These are phyloP conservation scores for Rhegmatorhina hoffmannsi DNA, from an alignment of 2,113 vertebrate species.

Conservation along the genomic window DNA sequence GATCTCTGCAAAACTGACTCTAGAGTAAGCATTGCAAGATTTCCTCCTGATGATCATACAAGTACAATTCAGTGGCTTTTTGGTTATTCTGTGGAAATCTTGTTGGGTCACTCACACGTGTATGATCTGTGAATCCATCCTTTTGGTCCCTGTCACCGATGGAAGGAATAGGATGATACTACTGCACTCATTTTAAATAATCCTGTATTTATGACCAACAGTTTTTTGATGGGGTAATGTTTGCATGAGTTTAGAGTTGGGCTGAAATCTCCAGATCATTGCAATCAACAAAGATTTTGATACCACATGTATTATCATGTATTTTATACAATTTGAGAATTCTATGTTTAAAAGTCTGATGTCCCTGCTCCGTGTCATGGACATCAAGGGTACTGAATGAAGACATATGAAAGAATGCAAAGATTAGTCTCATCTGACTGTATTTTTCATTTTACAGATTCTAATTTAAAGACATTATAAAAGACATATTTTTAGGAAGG, in stretches of 20 bases:
- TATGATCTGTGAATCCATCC: background rate
- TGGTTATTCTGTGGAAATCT: background rate
- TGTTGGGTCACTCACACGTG: background rate
- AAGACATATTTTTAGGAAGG: rapidly evolving
- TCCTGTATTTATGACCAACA: background rate
- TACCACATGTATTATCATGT: background rate
- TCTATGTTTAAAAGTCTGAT: background rate
- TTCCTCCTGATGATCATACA: background rate
- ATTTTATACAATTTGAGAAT: background rate
- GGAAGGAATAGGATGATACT: background rate
- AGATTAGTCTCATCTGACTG: background rate
- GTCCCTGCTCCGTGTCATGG: background rate
- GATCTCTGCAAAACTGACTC: background rate
- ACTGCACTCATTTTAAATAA: background rate
- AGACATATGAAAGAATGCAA: background rate
- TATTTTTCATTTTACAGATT: background rate
- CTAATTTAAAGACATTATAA: background rate
- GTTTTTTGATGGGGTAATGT: background rate
- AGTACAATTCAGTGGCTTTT: background rate
- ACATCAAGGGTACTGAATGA: background rate
- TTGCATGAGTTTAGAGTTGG: background rate
- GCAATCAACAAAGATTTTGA: background rate
- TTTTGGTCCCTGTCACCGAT: background rate
- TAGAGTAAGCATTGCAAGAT: background rate
- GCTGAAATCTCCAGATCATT: background rate